phyloP scores from a whole-genome alignment of 2,113 vertebrate genomes.

The Rhineura floridana region DNA sequence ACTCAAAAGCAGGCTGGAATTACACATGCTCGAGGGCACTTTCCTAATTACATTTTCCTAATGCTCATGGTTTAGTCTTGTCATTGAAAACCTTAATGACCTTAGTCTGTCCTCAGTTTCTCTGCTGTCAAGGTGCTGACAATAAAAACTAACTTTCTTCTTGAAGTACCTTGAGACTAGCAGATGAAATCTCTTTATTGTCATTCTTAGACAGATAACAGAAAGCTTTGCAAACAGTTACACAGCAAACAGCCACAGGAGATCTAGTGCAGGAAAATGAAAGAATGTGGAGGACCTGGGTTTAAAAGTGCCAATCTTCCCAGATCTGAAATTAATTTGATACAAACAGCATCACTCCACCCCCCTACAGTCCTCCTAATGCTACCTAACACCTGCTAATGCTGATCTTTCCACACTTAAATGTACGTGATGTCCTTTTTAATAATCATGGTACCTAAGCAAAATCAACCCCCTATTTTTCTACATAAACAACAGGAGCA shows the following conservation, averaged over 20 bases:
- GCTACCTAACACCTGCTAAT: background rate
- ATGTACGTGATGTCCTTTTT: conserved; percentile 14
- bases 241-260: background rate
- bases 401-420: conserved; percentile 18
- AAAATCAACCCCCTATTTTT: conserved; percentile 25
- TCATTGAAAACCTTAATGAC: background rate
- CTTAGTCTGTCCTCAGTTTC: background rate
- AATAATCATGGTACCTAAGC: conserved; percentile 33
- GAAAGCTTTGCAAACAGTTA: background rate
- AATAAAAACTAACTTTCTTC: background rate
- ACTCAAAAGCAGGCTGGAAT: background rate
- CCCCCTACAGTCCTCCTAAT: background rate
- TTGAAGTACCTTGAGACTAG: background rate
- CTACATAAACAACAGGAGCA: conserved; percentile 35
- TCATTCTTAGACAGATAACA: background rate
- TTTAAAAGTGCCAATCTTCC: background rate
- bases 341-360: background rate
- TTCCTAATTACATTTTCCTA: background rate
- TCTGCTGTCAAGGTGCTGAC: background rate
- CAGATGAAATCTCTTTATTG: background rate
- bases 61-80: background rate
- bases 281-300: background rate
- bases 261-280: background rate
- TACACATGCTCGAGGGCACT: background rate
- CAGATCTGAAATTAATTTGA: conserved; percentile 6